phyloP scores from a whole-genome alignment of 2,113 vertebrate genomes.

The Butorides virescens region DNA sequence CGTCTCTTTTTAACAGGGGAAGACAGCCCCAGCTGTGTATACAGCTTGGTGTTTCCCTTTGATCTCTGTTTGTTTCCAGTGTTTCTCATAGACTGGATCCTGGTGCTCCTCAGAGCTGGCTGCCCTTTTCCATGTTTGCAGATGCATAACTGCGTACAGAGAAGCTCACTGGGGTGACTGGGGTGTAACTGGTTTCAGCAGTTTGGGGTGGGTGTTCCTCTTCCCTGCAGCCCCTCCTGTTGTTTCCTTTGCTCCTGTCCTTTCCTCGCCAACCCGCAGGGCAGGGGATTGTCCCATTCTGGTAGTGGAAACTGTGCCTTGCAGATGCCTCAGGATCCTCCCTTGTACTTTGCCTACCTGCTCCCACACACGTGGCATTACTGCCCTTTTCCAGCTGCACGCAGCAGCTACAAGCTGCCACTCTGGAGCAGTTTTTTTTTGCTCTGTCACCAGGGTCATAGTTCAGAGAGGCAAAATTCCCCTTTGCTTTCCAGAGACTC shows the following conservation, averaged over 20 bases:
- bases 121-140: neutral
- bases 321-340: neutral
- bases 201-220: neutral
- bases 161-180: neutral
- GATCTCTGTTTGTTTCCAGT: constrained; percentile 43
- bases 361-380: rapidly evolving
- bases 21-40: constrained; percentile 48
- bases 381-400: neutral
- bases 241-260: neutral
- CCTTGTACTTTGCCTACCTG: neutral
- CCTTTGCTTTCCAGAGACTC: neutral
- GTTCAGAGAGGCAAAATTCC: neutral
- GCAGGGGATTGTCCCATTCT: neutral
- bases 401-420: neutral
- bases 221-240: neutral
- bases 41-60: constrained; percentile 48
- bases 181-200: neutral
- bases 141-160: neutral
- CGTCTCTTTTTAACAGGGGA: neutral
- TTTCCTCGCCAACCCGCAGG: neutral
- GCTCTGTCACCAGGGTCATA: neutral
- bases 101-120: neutral
- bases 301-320: neutral
- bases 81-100: constrained; percentile 1
- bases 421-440: neutral